Base-by-base conservation (phyloP, 2,797 vertebrate species). In the Propithecus deckenii region DNA sequence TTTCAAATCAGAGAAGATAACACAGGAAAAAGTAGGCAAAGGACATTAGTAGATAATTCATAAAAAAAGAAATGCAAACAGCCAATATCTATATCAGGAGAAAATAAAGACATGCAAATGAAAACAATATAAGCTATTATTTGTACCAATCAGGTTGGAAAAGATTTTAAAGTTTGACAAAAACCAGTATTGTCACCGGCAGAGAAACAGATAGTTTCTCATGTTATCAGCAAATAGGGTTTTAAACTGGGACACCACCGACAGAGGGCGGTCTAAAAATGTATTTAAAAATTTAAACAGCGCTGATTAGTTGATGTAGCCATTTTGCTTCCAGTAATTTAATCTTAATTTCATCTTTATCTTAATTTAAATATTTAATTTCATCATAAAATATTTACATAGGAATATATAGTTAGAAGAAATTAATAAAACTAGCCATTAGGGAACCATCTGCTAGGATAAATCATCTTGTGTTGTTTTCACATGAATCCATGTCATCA, bases 361-460 rank as follows among this genome's bases (percentile, higher is more conserved):
- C 65, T 93, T 90, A 65, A 96, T 85, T 86, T 93, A 94, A 95
- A 86, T 95, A 72, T 89, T 92, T 91, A 17, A 95, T 46, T 90
- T 79, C 59, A 65, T 94, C 86, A 90, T 63, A 65, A 91, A 69
- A 75, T 79, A 95, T 95, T 96, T 88, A 85, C 43, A 41, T 41
- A 69, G 48, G 35, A 76, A 78, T 30, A 38, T 61, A 61, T 32
- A 69, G 88, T 91, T 91, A 55, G 78, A 69, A 93, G 71, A 93
- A 85, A 79, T 86, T 74, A 55, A 79, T 79, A 61, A 79, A 79
- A 52, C n/a, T 65, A 75, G 32, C 48, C 65, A 46, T 79, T 71
- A 59, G n/a, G 89, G 55, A 65, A 25, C 79, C 52, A 23, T 50
- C 30, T 87, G 76, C 63, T 89, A 52, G 12, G 7, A 46, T n/a